A percentile compares a stretch with the other conserved stretches of the same genome.
These are phyloP conservation scores for Cervus canadensis DNA, from an alignment of 2,113 vertebrate genomes.

Conservation along the genomic window DNA sequence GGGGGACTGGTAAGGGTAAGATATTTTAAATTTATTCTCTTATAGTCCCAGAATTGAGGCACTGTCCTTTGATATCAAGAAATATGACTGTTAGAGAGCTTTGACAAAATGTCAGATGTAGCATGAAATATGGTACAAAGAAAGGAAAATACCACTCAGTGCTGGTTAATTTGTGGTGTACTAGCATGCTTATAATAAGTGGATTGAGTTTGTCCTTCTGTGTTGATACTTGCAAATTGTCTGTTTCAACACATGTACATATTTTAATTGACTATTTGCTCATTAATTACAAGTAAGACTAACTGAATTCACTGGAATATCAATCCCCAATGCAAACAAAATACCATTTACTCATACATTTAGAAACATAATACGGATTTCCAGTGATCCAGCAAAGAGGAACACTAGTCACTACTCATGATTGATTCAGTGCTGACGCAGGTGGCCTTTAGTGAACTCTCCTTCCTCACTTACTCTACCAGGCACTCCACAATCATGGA, in stretches of 20 bases:
- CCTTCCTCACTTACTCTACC: background rate
- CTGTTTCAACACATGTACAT: background rate
- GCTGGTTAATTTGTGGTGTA: background rate
- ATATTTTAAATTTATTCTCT: background rate
- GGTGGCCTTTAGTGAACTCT: background rate
- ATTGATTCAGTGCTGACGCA: background rate
- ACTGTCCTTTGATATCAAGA: background rate
- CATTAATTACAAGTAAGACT: background rate
- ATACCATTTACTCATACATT: background rate
- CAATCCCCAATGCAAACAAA: background rate
- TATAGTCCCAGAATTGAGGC: background rate
- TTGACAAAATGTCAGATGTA: background rate
- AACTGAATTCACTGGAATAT: background rate
- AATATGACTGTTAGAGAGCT: background rate
- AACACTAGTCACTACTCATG: background rate
- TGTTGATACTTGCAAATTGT: background rate
- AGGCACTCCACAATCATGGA: background rate
- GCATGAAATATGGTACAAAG: background rate
- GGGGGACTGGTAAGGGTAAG: background rate
- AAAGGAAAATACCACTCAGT: background rate
- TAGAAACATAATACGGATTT: background rate
- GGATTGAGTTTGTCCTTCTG: background rate
- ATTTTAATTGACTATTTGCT: slow-evolving; percentile 19
- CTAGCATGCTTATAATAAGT: background rate
- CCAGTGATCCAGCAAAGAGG: background rate